phyloP scores from a whole-genome alignment of 2,797 vertebrate species.

The Sciurus vulgaris region DNA sequence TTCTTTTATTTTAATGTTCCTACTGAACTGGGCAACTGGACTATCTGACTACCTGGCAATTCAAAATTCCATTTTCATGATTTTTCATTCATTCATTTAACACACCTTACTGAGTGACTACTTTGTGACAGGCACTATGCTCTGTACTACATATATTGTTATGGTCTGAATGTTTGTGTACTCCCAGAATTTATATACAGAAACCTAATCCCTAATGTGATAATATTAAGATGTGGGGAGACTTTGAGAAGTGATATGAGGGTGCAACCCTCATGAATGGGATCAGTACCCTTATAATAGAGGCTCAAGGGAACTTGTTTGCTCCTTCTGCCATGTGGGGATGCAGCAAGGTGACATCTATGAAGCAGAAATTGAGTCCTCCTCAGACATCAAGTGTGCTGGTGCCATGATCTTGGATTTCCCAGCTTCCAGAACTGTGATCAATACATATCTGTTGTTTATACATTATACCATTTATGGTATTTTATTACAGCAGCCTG shows the following conservation, averaged over 20 bases:
- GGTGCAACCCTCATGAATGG: not conserved
- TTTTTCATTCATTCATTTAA: conserved; percentile 11
- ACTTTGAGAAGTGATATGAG: not conserved
- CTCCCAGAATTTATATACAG: not conserved
- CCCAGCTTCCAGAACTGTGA: not conserved
- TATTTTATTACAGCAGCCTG: not conserved
- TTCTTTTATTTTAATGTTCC: not conserved
- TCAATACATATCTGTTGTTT: not conserved
- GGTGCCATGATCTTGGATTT: not conserved
- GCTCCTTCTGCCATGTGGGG: not conserved
- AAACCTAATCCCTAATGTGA: not conserved
- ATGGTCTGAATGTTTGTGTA: not conserved
- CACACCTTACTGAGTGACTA: not conserved
- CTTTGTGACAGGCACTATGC: not conserved
- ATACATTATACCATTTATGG: not conserved
- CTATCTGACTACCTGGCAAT: not conserved
- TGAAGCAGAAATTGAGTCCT: not conserved
- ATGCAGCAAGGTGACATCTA: not conserved
- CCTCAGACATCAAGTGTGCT: not conserved
- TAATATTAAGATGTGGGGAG: not conserved
- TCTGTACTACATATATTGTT: not conserved
- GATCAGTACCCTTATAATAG: not conserved
- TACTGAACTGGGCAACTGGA: not conserved
- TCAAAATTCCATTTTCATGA: not conserved
- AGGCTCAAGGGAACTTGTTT: not conserved